phyloP scores from a whole-genome alignment of 2,797 vertebrate species.

The Margarornis squamiger region DNA sequence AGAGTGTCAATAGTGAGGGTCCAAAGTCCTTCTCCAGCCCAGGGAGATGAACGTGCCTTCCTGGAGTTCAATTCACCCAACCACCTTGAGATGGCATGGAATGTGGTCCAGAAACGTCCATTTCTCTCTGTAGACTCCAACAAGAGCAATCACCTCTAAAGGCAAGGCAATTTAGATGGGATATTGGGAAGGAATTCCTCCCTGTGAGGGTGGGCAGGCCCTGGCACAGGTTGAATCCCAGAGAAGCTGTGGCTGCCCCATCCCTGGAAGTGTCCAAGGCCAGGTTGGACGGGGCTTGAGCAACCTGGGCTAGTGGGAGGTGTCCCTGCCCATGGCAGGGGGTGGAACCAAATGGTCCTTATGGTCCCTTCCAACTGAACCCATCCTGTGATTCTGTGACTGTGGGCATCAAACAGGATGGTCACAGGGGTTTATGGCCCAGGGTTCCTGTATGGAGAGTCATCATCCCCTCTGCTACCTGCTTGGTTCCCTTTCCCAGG shows the following conservation, averaged over 20 bases:
- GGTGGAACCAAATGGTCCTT: accelerated
- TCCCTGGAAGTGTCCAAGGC: neutral
- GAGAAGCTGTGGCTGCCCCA: neutral
- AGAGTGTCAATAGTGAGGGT: neutral
- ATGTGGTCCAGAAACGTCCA: neutral
- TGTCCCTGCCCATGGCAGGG: neutral
- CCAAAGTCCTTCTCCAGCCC: neutral
- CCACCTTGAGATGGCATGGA: neutral
- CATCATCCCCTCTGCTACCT: neutral
- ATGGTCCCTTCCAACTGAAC: neutral
- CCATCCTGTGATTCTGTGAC: neutral
- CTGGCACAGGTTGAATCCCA: neutral
- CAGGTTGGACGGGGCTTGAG: accelerated
- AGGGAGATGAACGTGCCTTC: neutral
- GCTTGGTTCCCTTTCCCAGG: neutral
- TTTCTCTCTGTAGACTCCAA: neutral
- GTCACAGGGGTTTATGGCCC: neutral
- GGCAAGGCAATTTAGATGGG: neutral
- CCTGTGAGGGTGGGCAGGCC: accelerated
- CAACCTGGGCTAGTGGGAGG: accelerated
- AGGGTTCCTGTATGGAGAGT: neutral
- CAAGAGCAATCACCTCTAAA: neutral
- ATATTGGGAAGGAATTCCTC: neutral
- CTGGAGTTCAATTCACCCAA: neutral
- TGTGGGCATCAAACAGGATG: neutral